Conservation (phyloP, 2,888 invertebrate species). For the Eutolmus rufibarbis region DNA sequence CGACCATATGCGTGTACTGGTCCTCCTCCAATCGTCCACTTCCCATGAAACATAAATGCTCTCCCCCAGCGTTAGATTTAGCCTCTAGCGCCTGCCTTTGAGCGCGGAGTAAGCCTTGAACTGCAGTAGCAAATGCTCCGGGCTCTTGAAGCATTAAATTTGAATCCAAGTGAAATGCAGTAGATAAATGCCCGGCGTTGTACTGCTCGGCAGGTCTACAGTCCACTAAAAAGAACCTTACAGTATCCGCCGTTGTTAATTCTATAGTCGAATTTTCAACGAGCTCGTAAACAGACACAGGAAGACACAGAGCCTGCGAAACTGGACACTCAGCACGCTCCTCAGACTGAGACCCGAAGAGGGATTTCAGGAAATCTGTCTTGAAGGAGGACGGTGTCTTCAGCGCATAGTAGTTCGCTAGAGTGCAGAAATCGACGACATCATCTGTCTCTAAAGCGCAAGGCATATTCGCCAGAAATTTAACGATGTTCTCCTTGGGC, state of each 20-base stretch:
- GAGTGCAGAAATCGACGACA: slow-evolving; percentile 93
- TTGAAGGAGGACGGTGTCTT: slow-evolving; percentile 94
- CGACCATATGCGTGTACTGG: slow-evolving; percentile 97
- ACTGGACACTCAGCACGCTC: slow-evolving; percentile 66
- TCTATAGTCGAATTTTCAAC: slow-evolving; percentile 81
- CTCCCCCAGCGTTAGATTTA: slow-evolving; percentile 85
- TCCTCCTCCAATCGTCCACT: slow-evolving; percentile 94
- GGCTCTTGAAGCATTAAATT: slow-evolving; percentile 97
- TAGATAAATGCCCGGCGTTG: slow-evolving; percentile 94
- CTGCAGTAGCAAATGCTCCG: slow-evolving; percentile 90
- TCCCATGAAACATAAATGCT: slow-evolving; percentile 91
- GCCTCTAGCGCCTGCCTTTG: slow-evolving; percentile 87
- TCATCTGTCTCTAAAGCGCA: slow-evolving; percentile 91
- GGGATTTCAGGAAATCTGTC: slow-evolving; percentile 76
- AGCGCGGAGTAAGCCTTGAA: slow-evolving; percentile 85
- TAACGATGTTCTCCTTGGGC: slow-evolving; percentile 72
- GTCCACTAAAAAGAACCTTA: slow-evolving; percentile 94
- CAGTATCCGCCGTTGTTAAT: slow-evolving; percentile 69
- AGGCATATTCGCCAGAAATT: slow-evolving; percentile 77
- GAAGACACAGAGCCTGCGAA: slow-evolving; percentile 90
- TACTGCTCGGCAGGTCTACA: slow-evolving; percentile 97
- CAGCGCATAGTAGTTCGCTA: slow-evolving; percentile 94
- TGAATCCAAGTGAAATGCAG: slow-evolving; percentile 97
- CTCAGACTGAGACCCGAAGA: slow-evolving; percentile 68
- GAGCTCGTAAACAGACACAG: slow-evolving; percentile 93